phyloP scores from a whole-genome alignment of 2,797 vertebrate genomes.

The Sciaenops ocellatus region DNA sequence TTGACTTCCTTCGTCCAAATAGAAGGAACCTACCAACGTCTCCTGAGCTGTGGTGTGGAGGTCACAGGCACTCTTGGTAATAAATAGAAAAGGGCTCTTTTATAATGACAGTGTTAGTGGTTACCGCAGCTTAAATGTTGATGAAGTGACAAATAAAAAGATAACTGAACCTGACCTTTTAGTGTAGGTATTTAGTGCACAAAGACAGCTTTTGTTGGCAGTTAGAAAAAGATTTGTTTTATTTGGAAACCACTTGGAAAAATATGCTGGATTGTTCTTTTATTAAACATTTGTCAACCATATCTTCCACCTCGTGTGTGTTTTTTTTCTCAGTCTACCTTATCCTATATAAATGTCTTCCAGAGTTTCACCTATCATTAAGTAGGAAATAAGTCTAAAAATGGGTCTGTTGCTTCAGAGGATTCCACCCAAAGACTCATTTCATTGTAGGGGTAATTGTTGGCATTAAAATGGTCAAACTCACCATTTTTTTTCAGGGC shows the following conservation, averaged over 20 bases:
- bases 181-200: not conserved
- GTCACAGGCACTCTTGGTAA: constrained; percentile 79
- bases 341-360: not conserved
- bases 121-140: constrained; percentile 43
- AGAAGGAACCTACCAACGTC: constrained; percentile 65
- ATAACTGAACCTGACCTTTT: constrained; percentile 21
- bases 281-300: not conserved
- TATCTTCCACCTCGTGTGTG: not conserved
- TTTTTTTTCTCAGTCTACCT: not conserved
- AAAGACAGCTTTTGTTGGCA: not conserved
- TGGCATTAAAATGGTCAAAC: not conserved
- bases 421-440: not conserved
- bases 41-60: constrained; percentile 75
- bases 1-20: constrained; percentile 85
- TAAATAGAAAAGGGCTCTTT: constrained; percentile 80
- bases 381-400: not conserved
- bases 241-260: not conserved
- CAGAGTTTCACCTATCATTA: not conserved
- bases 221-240: not conserved
- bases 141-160: constrained; percentile 37
- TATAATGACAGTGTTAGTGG: constrained; percentile 51
- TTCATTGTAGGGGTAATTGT: not conserved
- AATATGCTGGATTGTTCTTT: not conserved
- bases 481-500: not conserved
- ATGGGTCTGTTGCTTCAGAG: not conserved